phyloP scores from a whole-genome alignment of 1,140 invertebrate species.

The Rhopalosiphum maidis region DNA sequence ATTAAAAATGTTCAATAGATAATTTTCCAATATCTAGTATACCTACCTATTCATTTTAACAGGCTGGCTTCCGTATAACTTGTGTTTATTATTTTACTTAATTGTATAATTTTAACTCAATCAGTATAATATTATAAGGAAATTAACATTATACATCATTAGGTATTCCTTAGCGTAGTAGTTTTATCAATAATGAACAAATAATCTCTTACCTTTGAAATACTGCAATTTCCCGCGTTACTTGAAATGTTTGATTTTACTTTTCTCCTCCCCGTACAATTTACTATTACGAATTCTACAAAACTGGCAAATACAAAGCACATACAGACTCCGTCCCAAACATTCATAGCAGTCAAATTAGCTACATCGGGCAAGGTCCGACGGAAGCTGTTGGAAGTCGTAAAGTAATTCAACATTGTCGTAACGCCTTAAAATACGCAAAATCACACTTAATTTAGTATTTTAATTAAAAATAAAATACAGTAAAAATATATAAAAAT shows the following conservation, averaged over 20 bases:
- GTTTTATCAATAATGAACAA: neutral
- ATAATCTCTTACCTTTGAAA: slow-evolving; percentile 5
- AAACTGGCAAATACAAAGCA: slow-evolving; percentile 94
- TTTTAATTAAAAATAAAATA: neutral
- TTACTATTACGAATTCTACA: slow-evolving; percentile 92
- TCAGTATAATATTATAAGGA: neutral
- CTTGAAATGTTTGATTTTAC: neutral
- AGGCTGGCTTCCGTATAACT: neutral
- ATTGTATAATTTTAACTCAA: neutral
- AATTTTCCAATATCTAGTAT: too few species aligned
- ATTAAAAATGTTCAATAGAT: neutral
- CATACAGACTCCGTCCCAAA: slow-evolving; percentile 96
- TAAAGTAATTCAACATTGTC: slow-evolving; percentile 97
- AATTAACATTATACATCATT: neutral
- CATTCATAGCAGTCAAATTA: slow-evolving; percentile 93
- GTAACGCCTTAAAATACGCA: slow-evolving; percentile 76
- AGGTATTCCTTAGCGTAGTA: neutral
- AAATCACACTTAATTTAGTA: neutral
- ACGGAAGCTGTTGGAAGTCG: slow-evolving; percentile 87
- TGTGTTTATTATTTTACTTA: neutral
- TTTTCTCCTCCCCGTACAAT: slow-evolving; percentile 89
- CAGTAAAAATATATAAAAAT: neutral
- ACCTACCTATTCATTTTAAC: neutral
- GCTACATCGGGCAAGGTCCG: slow-evolving; percentile 90
- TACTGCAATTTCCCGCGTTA: neutral